phyloP scores from a whole-genome alignment of 35 echinoderm and acorn worm species.

The Chiridota heheva region DNA sequence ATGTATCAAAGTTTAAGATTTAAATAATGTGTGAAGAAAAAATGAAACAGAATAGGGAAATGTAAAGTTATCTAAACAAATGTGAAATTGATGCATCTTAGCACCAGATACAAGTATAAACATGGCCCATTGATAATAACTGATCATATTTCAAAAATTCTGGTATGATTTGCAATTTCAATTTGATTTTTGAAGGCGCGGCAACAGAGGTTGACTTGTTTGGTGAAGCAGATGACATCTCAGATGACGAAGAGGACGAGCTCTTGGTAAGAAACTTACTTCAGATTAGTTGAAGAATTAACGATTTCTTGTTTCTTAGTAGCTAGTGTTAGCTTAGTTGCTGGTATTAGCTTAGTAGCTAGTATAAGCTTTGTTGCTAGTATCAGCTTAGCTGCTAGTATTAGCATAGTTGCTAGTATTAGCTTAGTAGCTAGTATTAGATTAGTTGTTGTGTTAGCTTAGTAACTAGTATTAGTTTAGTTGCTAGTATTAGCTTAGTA shows the following conservation, averaged over 20 bases:
- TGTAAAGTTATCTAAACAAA: not conserved
- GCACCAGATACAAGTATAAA: not conserved
- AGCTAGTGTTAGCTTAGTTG: too few relatives aligned
- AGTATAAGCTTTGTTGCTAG: too few relatives aligned
- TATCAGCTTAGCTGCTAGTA: too few relatives aligned
- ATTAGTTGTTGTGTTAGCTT: too few relatives aligned
- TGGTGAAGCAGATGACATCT: slow-evolving; percentile 94
- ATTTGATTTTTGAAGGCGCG: not conserved
- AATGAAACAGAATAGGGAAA: not conserved
- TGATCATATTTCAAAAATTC: not conserved
- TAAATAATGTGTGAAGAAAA: not conserved
- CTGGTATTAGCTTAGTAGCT: too few relatives aligned
- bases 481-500: too few relatives aligned
- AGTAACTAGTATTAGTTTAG: too few relatives aligned
- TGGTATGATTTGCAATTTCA: not conserved
- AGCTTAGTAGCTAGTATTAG: too few relatives aligned
- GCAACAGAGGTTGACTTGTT: slow-evolving; percentile 92
- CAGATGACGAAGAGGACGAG: slow-evolving; percentile 85
- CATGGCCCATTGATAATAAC: not conserved
- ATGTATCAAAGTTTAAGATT: too few relatives aligned
- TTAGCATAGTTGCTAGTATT: too few relatives aligned
- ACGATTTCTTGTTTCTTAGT: too few relatives aligned
- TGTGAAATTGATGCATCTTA: not conserved
- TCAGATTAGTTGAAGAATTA: too few relatives aligned
- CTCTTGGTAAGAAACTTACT: not conserved